Evolutionary conservation across 2,113 vertebrate species (phyloP).

Genomic region (Chaetodon trifascialis): DNA sequence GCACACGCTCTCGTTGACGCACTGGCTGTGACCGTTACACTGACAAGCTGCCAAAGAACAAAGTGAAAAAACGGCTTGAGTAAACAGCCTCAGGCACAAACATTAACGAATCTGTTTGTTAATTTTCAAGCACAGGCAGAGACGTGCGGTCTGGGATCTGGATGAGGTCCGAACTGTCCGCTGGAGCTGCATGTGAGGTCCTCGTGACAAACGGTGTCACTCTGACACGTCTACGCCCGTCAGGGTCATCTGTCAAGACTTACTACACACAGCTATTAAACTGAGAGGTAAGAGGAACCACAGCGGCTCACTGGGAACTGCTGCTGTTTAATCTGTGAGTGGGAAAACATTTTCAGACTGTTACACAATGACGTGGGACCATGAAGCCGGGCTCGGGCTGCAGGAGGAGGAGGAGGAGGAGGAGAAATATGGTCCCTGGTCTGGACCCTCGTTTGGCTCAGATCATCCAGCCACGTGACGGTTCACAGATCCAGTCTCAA

Average conservation of each 20-base stretch:
- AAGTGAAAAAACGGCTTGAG: background rate
- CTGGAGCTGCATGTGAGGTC: background rate
- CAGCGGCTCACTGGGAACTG: background rate
- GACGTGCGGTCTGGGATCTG: background rate
- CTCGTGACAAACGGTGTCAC: background rate
- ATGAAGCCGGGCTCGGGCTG: too few relatives aligned
- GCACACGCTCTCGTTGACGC: slow-evolving; percentile 94
- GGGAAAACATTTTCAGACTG: background rate
- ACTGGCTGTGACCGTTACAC: slow-evolving; percentile 97
- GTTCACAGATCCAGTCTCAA: too few relatives aligned
- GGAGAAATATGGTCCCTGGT: too few relatives aligned
- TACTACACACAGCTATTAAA: background rate
- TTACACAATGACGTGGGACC: background rate
- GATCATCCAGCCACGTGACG: too few relatives aligned
- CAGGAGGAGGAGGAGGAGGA: too few relatives aligned
- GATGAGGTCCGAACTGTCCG: background rate
- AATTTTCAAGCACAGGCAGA: background rate
- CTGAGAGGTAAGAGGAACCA: background rate
- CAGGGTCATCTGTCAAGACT: background rate
- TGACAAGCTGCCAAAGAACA: slow-evolving; percentile 89
- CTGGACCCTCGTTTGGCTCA: too few relatives aligned
- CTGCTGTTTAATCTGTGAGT: background rate
- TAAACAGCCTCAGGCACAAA: slow-evolving; percentile 22
- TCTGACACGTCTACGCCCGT: background rate
- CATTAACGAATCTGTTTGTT: background rate